Evolutionary conservation across 2,113 vertebrate genomes (phyloP).

Genomic region (Phylloscopus whistleri): DNA sequence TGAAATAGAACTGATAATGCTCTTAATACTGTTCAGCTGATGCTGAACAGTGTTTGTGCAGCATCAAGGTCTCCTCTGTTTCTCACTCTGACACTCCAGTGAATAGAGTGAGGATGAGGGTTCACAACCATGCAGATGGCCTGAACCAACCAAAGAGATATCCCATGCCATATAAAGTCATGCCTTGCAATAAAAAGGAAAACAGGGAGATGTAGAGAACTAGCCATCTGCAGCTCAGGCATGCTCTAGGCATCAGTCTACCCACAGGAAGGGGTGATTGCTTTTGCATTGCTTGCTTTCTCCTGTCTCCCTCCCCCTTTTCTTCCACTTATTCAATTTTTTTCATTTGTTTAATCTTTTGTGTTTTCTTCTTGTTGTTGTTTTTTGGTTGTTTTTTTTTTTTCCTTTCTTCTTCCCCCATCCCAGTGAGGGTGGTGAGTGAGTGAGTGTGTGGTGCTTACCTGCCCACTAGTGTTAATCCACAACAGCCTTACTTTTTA

Average conservation of each 20-base stretch:
- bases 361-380: background rate
- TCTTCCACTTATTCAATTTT: background rate
- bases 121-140: background rate
- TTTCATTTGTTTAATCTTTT: background rate
- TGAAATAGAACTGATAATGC: background rate
- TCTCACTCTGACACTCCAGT: background rate
- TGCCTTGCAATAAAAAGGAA: background rate
- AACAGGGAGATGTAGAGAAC: background rate
- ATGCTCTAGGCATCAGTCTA: background rate
- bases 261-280: background rate
- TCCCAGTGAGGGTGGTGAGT: background rate
- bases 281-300: background rate
- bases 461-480: background rate
- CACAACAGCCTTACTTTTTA: background rate
- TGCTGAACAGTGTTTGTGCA: background rate
- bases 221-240: background rate
- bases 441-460: background rate
- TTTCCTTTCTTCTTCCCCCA: background rate
- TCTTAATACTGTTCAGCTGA: background rate
- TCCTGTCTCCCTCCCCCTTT: background rate
- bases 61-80: background rate
- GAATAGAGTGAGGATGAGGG: background rate
- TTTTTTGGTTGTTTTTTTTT: fast-evolving
- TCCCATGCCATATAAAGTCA: background rate
- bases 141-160: background rate